These are phyloP conservation scores for Leptobrachium ailaonicum DNA, from an alignment of 2,113 vertebrate species.

Conservation along the genomic window DNA sequence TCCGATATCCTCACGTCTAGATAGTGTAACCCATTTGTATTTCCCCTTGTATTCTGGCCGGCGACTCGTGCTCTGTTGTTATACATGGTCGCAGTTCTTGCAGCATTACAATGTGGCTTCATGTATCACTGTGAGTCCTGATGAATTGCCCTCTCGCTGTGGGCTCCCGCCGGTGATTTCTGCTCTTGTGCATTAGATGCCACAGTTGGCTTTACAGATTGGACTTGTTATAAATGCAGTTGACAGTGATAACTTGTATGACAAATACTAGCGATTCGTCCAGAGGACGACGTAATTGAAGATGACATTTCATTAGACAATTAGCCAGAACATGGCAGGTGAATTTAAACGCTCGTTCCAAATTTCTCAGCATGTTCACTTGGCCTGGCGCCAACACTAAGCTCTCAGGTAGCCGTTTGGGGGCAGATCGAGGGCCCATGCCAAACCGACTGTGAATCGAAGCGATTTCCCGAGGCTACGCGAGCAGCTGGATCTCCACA, in stretches of 20 bases:
- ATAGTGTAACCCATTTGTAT: neutral
- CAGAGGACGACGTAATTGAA: slow-evolving; percentile 10
- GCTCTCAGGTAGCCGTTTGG: neutral
- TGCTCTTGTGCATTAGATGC: slow-evolving; percentile 8
- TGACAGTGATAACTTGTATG: slow-evolving; percentile 20
- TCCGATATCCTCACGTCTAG: neutral
- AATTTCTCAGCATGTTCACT: neutral
- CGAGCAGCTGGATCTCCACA: neutral
- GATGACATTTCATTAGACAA: slow-evolving; percentile 35
- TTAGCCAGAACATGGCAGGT: slow-evolving; percentile 27
- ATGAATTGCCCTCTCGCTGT: neutral
- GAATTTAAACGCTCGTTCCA: slow-evolving; percentile 8
- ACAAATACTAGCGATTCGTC: slow-evolving; percentile 14
- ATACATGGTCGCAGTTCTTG: neutral
- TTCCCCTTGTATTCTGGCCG: neutral
- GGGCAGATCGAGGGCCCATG: neutral
- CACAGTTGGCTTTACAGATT: slow-evolving; percentile 21
- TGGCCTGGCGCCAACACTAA: neutral
- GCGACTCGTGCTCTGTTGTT: neutral
- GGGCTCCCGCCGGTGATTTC: neutral
- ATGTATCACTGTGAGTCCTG: neutral
- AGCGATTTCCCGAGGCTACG: neutral
- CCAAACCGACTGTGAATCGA: neutral
- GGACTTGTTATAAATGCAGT: slow-evolving; percentile 16
- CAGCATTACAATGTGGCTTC: neutral